Percentiles rank a stretch among this genome's conserved stretches.
Conservation (phyloP, 2,113 vertebrate species). For the Elachura formosa region DNA sequence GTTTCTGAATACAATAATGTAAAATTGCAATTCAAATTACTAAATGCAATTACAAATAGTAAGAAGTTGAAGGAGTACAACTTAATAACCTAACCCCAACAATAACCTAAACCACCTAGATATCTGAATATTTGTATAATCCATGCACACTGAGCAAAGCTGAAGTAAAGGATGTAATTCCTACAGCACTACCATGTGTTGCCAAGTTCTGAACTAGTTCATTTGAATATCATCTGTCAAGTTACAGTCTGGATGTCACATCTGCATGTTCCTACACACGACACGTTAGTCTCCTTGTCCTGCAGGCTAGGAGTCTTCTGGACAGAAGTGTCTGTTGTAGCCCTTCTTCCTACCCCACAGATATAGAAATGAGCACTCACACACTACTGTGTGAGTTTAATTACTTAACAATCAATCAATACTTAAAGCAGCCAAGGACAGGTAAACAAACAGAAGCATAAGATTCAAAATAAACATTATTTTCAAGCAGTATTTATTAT, state of each 20-base stretch:
- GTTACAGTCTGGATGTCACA: background rate
- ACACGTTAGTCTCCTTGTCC: background rate
- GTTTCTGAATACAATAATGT: background rate
- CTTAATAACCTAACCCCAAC: too few relatives aligned
- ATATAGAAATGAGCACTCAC: background rate
- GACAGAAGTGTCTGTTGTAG: background rate
- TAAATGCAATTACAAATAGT: background rate
- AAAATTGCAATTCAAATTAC: constrained; percentile 16
- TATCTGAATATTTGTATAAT: background rate
- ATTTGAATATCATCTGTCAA: background rate
- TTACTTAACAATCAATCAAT: background rate
- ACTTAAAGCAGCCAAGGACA: background rate
- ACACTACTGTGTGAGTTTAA: background rate
- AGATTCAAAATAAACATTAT: background rate
- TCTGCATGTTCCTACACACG: background rate
- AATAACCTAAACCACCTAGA: background rate
- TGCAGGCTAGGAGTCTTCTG: background rate
- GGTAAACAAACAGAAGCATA: background rate
- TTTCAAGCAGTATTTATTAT: background rate
- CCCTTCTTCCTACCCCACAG: background rate
- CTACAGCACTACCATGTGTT: background rate
- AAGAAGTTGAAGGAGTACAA: background rate
- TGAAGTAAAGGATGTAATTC: background rate
- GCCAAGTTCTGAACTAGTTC: background rate
- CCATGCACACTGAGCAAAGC: background rate